A percentile compares a stretch with the other conserved stretches of the same genome.
Conservation (phyloP, 2,888 invertebrate genomes). For the Sarcophaga subvicina region DNA sequence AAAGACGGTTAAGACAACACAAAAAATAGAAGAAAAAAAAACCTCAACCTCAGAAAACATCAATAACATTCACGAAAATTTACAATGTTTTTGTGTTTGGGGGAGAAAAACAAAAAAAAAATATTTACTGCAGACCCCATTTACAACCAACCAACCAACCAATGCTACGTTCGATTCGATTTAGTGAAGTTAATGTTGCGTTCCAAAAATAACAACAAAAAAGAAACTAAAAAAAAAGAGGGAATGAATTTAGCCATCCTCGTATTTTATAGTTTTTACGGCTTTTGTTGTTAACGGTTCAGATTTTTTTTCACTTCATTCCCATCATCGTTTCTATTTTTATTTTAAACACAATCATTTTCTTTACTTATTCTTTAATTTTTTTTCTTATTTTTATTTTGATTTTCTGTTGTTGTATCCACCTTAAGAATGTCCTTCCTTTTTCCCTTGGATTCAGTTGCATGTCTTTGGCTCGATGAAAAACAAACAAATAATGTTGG, state of each 20-base stretch:
- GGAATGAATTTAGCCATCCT: neutral
- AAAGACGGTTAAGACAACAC: neutral
- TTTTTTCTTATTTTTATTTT: constrained; percentile 31
- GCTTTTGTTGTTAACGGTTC: constrained; percentile 14
- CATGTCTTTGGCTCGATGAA: neutral
- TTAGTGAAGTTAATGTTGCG: constrained; percentile 52
- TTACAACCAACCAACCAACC: neutral
- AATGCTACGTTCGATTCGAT: constrained; percentile 19
- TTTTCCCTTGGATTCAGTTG: neutral
- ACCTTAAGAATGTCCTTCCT: constrained; percentile 45
- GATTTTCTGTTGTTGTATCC: neutral
- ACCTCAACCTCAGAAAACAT: constrained; percentile 27
- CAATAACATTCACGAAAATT: constrained; percentile 49
- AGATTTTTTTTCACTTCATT: too few relatives aligned
- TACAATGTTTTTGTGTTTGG: neutral
- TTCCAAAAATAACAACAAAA: constrained; percentile 1
- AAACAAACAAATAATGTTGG: constrained; percentile 33
- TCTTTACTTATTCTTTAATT: neutral
- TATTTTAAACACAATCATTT: constrained; percentile 1
- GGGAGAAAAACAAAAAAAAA: neutral
- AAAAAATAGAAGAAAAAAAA: neutral
- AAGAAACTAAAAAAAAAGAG: too few relatives aligned
- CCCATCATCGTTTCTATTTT: neutral
- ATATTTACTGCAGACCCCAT: neutral
- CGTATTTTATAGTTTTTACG: constrained; percentile 45